These are phyloP conservation scores for Colossoma macropomum DNA, from an alignment of 2,113 vertebrate genomes.

Conservation along the genomic window DNA sequence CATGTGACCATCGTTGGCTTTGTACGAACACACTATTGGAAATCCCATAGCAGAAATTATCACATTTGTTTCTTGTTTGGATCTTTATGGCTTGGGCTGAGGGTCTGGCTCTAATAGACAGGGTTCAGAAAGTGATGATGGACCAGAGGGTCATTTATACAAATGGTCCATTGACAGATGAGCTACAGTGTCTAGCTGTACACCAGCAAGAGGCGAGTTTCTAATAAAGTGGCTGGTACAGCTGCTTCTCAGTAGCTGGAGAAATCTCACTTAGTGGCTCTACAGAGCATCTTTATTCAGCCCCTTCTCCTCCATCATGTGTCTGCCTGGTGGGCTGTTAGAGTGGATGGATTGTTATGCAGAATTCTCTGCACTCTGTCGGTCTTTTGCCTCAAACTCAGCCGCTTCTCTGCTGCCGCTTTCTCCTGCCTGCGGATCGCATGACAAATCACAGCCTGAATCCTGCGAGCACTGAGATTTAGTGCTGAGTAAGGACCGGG, in stretches of 20 bases:
- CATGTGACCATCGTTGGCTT: no score
- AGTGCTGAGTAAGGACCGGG: slow-evolving; percentile 53
- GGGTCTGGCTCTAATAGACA: no score
- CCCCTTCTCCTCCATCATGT: not conserved
- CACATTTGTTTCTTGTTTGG: no score
- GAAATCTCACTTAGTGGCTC: no score
- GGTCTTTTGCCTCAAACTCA: slow-evolving; percentile 5
- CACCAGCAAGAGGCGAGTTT: no score
- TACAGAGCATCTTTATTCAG: not conserved
- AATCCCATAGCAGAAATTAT: no score
- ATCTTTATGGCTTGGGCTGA: no score
- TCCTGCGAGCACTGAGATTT: slow-evolving; percentile 29
- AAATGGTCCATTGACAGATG: no score
- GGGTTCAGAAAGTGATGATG: no score
- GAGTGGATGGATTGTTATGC: not conserved
- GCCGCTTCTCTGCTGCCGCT: slow-evolving; percentile 4
- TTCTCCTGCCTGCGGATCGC: slow-evolving; percentile 4
- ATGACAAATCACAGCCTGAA: slow-evolving; percentile 25
- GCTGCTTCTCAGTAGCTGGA: not conserved
- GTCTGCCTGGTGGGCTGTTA: not conserved
- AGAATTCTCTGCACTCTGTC: not conserved
- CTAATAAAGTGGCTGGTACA: not conserved
- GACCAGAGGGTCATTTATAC: no score
- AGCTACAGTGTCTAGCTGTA: not conserved
- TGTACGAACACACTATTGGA: no score